Evolutionary conservation across 2,888 invertebrate species (phyloP).

Genomic region (Helicoverpa assulta): DNA sequence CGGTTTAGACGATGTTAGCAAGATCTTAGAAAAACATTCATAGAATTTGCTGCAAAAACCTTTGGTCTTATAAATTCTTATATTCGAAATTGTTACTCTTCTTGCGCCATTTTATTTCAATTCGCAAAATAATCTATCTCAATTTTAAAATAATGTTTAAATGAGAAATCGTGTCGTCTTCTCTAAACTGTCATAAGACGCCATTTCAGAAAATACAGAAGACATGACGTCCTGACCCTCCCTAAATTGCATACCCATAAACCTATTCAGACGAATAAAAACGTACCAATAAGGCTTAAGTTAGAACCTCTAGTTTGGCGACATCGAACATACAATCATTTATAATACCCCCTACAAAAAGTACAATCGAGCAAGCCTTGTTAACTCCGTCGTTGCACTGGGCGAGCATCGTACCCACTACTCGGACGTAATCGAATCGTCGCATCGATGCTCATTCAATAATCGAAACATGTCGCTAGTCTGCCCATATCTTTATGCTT

Average conservation of each 20-base stretch:
- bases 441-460: conserved; percentile 84
- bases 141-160: too few species aligned
- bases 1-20: conserved; percentile 44
- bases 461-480: conserved; percentile 82
- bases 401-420: conserved; percentile 72
- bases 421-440: conserved; percentile 83
- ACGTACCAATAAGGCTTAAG: not conserved
- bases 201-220: not conserved
- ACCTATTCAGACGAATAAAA: not conserved
- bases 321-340: conserved; percentile 65
- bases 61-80: too few species aligned
- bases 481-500: conserved; percentile 78
- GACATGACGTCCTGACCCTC: too few species aligned
- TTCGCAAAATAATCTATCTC: too few species aligned
- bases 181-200: too few species aligned
- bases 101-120: too few species aligned
- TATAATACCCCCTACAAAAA: conserved; percentile 75
- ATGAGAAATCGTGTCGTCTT: too few species aligned
- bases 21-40: not conserved
- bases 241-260: too few species aligned
- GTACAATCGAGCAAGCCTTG: conserved; percentile 75
- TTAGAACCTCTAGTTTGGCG: conserved; percentile 36
- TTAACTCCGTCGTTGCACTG: conserved; percentile 73
- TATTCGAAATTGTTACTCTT: too few species aligned
- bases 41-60: too few species aligned